Percentiles rank a stretch among this genome's conserved stretches.
Evolutionary conservation across 53 echinoderm and acorn worm species (phyloP).

Genomic region (Patiria pectinifera): DNA sequence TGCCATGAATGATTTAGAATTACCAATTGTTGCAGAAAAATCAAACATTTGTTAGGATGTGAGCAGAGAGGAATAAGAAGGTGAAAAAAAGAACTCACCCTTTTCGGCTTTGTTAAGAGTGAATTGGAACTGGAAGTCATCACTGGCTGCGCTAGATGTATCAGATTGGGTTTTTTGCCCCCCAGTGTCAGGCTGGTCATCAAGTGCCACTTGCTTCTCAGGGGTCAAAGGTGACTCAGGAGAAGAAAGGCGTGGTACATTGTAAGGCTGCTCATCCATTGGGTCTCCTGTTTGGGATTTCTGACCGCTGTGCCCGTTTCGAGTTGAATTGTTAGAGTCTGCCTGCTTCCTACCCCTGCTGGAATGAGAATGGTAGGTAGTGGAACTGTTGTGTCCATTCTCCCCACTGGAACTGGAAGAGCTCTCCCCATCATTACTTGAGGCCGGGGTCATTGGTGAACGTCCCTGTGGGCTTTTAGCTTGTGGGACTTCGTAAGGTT

Average conservation of each 20-base stretch:
- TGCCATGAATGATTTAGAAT: no score
- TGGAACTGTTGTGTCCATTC: not conserved
- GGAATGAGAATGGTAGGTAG: not conserved
- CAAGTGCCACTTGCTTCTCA: not conserved
- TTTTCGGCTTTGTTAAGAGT: not conserved
- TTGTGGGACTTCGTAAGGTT: slow-evolving; percentile 1
- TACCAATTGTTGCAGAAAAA: no score
- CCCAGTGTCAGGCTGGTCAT: not conserved
- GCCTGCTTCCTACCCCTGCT: not conserved
- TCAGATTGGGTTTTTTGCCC: not conserved
- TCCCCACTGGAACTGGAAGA: not conserved
- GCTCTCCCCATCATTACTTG: not conserved
- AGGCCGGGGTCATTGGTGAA: not conserved
- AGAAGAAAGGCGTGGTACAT: not conserved
- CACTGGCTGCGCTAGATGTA: not conserved
- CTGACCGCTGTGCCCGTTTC: no score
- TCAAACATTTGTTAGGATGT: no score
- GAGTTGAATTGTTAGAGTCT: not conserved
- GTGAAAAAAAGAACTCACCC: not conserved
- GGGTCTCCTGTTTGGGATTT: not conserved
- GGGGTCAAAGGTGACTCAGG: not conserved
- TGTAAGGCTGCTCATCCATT: slow-evolving; percentile 3
- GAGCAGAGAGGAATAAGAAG: not conserved
- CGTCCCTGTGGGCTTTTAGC: not conserved
- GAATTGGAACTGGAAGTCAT: not conserved